Evolutionary conservation across 2,888 invertebrate genomes (phyloP), one percentile per base, ranked within the genome.

Genomic region (Rhorus exstirpatorius): DNA sequence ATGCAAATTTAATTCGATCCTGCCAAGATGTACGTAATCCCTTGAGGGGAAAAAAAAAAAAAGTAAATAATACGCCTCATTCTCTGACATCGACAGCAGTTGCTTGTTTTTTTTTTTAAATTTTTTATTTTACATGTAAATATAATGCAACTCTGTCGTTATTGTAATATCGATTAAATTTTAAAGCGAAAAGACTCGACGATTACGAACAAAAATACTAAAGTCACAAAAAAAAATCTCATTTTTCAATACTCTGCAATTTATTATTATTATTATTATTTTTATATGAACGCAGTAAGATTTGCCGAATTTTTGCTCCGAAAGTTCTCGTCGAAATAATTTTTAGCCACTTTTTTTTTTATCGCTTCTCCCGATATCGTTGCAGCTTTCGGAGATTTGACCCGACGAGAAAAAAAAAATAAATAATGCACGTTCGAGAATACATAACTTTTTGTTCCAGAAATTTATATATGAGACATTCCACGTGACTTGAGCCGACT

Each of bases 71-170:
- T 49, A 17, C 46, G 14, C 65, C 65, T 21, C 72, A n/a, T 79
- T 68, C 14, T 61, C 51, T 24, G 26, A 38, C 12, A 38, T 53
- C 63, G 38, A 46, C 61, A 63, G 68, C 72, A 49, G n/a, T 61
- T 44, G 51, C 12, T 63, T 65, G 7, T 17, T 17, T 31, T 55
- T 55, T 26, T 21, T 12, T 35, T n/a, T 63, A n/a, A n/a, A n/a
- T 53, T 46, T 17, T 14, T 68, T 46, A 67, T 67, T 82, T 76
- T 46, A 83, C 61, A 19, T 83, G 82, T 83, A 83, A 79, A 83
- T 83, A 83, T 53, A 49, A 65, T 46, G 71, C 60, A 79, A 49
- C 71, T 58, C 44, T 58, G 61, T 70, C 75, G 35, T 70, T 74
- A 46, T 35, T 76, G 49, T 75, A 79, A 41, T 71, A 60, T 61